These are phyloP conservation scores for Bombyx mandarina DNA, from an alignment of 1,140 invertebrate genomes.

Conservation along the genomic window DNA sequence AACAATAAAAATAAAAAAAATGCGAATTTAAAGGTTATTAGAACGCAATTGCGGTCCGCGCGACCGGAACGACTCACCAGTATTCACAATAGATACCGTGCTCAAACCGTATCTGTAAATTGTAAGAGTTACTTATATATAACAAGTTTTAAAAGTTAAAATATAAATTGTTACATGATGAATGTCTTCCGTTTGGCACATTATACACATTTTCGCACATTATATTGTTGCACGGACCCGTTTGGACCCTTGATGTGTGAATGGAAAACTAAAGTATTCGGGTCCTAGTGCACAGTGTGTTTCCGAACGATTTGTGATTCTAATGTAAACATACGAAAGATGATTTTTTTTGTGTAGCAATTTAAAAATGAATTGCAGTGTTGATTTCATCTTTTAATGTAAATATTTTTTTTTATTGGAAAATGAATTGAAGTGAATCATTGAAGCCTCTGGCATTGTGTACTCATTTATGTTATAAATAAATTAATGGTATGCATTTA, in stretches of 20 bases:
- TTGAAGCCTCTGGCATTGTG: conserved; percentile 68
- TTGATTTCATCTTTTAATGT: conserved; percentile 65
- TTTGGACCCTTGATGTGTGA: too few relatives aligned
- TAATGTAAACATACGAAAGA: conserved; percentile 17
- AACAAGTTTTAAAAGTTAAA: conserved; percentile 46
- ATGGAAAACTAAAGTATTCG: conserved; percentile 16
- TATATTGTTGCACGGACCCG: conserved; percentile 41
- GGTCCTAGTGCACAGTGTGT: conserved; percentile 59
- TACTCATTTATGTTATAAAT: conserved; percentile 71
- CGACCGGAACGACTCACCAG: conserved; percentile 25
- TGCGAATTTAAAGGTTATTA: too few relatives aligned
- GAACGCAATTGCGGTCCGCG: neutral
- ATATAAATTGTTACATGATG: conserved; percentile 58
- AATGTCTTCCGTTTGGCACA: conserved; percentile 69
- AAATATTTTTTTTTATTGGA: conserved; percentile 61
- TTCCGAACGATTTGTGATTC: conserved; percentile 61
- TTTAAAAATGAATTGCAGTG: conserved; percentile 60
- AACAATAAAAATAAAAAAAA: neutral
- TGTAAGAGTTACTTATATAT: conserved; percentile 60
- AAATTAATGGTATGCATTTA: conserved; percentile 65
- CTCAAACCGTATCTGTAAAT: conserved; percentile 67
- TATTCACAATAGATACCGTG: conserved; percentile 58
- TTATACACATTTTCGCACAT: conserved; percentile 61
- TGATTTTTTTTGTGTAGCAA: conserved; percentile 51
- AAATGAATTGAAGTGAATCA: conserved; percentile 66